These are phyloP conservation scores for Daktulosphaira vitifoliae DNA, from an alignment of 1,140 invertebrate species.

Conservation along the genomic window DNA sequence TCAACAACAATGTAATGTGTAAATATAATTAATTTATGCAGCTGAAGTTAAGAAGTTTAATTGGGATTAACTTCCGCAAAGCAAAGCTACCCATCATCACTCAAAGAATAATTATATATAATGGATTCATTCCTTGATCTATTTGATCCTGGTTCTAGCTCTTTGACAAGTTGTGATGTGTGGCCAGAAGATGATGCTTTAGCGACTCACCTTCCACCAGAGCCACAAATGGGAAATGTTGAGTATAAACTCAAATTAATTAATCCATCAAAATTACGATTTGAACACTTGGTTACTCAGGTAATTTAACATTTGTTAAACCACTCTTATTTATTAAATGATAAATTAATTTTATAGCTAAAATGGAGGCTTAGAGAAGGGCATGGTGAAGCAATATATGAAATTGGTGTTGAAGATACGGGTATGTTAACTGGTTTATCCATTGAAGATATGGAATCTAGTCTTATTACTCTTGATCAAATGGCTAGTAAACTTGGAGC, in stretches of 20 bases:
- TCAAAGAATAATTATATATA: too few species aligned
- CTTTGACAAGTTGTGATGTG: slow-evolving; percentile 41
- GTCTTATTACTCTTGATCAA: slow-evolving; percentile 66
- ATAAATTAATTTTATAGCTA: slow-evolving; percentile 48
- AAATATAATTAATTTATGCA: too few species aligned
- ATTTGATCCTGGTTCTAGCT: slow-evolving; percentile 54
- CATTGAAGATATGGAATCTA: slow-evolving; percentile 68
- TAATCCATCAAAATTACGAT: slow-evolving; percentile 70
- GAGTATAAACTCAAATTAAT: slow-evolving; percentile 88
- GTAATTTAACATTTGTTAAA: slow-evolving; percentile 42
- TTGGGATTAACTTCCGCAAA: too few species aligned
- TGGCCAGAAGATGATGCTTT: slow-evolving; percentile 43
- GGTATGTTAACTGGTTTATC: slow-evolving; percentile 74
- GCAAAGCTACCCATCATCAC: too few species aligned
- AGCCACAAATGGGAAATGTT: slow-evolving; percentile 81
- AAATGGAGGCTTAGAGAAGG: slow-evolving; percentile 82
- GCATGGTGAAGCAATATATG: slow-evolving; percentile 90
- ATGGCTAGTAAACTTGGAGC: slow-evolving; percentile 82
- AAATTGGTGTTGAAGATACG: slow-evolving; percentile 91
- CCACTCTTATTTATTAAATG: background rate
- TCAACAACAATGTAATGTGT: too few species aligned
- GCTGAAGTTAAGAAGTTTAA: too few species aligned
- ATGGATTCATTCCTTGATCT: slow-evolving; percentile 72
- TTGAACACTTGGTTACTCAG: slow-evolving; percentile 83
- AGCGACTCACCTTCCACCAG: slow-evolving; percentile 60